Percentiles rank a stretch among this genome's conserved stretches.
Conservation (phyloP, 2,113 vertebrate genomes). For the Pimephales promelas region DNA sequence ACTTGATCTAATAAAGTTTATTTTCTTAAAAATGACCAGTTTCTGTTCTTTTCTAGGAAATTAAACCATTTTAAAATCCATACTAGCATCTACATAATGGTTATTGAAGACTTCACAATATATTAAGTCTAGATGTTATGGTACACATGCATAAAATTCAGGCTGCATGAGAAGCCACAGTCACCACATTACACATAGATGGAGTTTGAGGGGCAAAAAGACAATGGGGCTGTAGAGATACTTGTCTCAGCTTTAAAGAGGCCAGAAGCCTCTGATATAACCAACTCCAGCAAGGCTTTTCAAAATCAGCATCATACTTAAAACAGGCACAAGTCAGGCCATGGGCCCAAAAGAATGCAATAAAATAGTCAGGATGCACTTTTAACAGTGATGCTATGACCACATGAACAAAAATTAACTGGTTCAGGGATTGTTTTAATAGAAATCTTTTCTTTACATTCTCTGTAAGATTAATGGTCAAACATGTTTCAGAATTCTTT, state of each 20-base stretch:
- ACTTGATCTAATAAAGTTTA: slow-evolving; percentile 62
- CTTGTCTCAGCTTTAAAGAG: slow-evolving; percentile 88
- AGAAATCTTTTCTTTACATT: slow-evolving; percentile 26
- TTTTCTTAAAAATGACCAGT: slow-evolving; percentile 64
- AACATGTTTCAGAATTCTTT: slow-evolving; percentile 43
- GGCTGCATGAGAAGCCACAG: slow-evolving; percentile 99
- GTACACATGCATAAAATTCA: slow-evolving; percentile 99
- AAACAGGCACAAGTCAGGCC: slow-evolving; percentile 49
- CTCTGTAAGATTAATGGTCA: background rate
- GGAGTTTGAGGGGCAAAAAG: slow-evolving; percentile 48
- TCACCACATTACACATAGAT: slow-evolving; percentile 96
- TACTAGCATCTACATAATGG: slow-evolving; percentile 99
- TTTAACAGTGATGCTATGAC: background rate
- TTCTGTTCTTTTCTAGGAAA: slow-evolving; percentile 61
- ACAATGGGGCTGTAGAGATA: slow-evolving; percentile 85
- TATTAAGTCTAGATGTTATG: slow-evolving; percentile 99
- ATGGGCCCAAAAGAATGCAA: slow-evolving; percentile 36
- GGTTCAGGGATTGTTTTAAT: slow-evolving; percentile 4
- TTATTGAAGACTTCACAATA: slow-evolving; percentile 99
- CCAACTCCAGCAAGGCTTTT: slow-evolving; percentile 88
- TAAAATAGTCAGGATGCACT: slow-evolving; percentile 21
- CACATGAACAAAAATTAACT: slow-evolving; percentile 9
- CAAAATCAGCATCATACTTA: slow-evolving; percentile 61
- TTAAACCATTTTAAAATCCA: slow-evolving; percentile 84
- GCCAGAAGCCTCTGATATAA: slow-evolving; percentile 76